A percentile compares a stretch with the other conserved stretches of the same genome.
These are phyloP conservation scores for Drosophila basisetae DNA, from an alignment of 2,888 invertebrate genomes.

Conservation along the genomic window DNA sequence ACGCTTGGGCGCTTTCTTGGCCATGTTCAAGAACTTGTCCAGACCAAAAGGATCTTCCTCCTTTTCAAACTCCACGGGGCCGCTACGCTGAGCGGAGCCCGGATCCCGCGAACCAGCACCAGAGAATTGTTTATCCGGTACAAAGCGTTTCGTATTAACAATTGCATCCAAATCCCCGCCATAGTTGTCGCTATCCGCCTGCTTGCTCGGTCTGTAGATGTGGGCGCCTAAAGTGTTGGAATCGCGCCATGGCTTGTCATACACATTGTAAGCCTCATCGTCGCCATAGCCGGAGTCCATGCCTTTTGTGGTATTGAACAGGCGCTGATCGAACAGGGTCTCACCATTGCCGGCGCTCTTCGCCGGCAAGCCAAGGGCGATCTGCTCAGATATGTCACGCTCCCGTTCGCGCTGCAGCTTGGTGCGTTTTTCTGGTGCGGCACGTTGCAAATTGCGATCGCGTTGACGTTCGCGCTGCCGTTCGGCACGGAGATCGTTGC, in stretches of 20 bases:
- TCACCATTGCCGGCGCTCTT: slow-evolving; percentile 90
- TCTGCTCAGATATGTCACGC: slow-evolving; percentile 99
- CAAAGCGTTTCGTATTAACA: slow-evolving; percentile 96
- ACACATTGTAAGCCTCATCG: slow-evolving; percentile 98
- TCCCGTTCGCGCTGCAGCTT: slow-evolving; percentile 96
- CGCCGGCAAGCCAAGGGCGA: slow-evolving; percentile 97
- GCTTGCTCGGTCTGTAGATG: slow-evolving; percentile 94
- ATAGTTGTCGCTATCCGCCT: slow-evolving; percentile 95
- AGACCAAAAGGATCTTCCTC: slow-evolving; percentile 98
- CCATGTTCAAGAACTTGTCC: slow-evolving; percentile 98
- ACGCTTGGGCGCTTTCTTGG: slow-evolving; percentile 92
- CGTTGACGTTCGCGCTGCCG: slow-evolving; percentile 96
- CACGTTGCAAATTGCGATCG: slow-evolving; percentile 96
- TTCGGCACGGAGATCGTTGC: slow-evolving; percentile 94
- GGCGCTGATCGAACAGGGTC: slow-evolving; percentile 96
- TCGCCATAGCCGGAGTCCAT: slow-evolving; percentile 97
- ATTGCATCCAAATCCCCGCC: slow-evolving; percentile 96
- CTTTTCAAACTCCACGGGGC: slow-evolving; percentile 98
- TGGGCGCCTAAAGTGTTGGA: slow-evolving; percentile 93
- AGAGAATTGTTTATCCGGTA: slow-evolving; percentile 98
- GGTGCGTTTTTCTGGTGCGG: slow-evolving; percentile 97
- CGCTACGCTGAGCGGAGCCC: slow-evolving; percentile 89
- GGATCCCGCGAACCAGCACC: slow-evolving; percentile 90
- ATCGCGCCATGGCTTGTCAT: slow-evolving; percentile 99
- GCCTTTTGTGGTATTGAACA: slow-evolving; percentile 97